phyloP scores from a whole-genome alignment of 2,888 invertebrate species.

The Nomada ferruginata region DNA sequence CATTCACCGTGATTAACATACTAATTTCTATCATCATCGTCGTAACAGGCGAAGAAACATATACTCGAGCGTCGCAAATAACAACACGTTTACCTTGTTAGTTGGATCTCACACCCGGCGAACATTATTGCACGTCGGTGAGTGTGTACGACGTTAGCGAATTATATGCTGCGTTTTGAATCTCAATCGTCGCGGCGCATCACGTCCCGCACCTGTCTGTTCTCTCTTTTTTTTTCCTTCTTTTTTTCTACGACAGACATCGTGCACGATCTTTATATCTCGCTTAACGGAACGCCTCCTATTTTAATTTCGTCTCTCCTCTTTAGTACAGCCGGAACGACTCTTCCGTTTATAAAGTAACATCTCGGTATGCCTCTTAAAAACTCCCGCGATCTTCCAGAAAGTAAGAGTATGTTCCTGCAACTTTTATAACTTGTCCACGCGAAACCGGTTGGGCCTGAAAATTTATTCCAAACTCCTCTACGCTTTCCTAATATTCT shows the following conservation, averaged over 20 bases:
- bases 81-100: constrained; percentile 59
- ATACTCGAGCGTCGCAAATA: constrained; percentile 34
- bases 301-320: constrained; percentile 17
- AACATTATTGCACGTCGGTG: constrained; percentile 53
- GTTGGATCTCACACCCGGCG: constrained; percentile 46
- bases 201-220: constrained; percentile 50
- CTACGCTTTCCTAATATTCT: too few relatives aligned
- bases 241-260: constrained; percentile 26
- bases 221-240: not conserved
- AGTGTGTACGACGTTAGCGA: constrained; percentile 45
- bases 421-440: not conserved
- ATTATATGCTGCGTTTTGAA: constrained; percentile 58
- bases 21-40: constrained; percentile 41
- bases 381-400: not conserved
- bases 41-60: constrained; percentile 9
- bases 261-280: constrained; percentile 32
- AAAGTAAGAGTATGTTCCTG: too few relatives aligned
- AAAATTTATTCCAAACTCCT: too few relatives aligned
- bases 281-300: constrained; percentile 25
- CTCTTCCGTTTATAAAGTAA: constrained; percentile 13
- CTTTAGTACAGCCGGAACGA: not conserved
- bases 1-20: constrained; percentile 2
- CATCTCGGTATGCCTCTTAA: not conserved
- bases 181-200: constrained; percentile 51
- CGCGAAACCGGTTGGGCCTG: too few relatives aligned